Evolutionary conservation across 2,797 vertebrate species (phyloP), one percentile per base, ranked within the genome.

Genomic region (Danio aesculapii): DNA sequence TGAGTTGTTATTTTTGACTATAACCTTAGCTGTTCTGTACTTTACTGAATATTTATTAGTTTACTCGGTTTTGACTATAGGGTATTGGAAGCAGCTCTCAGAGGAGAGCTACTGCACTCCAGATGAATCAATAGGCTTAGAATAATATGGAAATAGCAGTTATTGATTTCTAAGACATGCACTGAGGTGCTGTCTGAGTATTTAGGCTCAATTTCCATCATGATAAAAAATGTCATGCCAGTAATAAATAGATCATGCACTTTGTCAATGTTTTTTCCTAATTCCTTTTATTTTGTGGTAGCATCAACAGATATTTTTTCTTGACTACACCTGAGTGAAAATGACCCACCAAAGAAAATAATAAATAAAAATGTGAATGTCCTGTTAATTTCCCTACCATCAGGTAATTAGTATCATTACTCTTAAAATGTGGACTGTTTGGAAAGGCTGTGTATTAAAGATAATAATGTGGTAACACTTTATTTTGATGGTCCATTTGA

Each of bases 61-160:
- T 72, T 57, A 44, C 17, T 44, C 69, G 19, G 30, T 19, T 43
- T 71, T 4, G 52, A 43, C 41, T 44, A 30, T 3, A 72, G 52
- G 19, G n/a, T 53, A 72, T 72, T 55, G 69, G n/a, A 58, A 44
- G 2, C 12, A 58, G 41, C 53, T 17, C 17, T 41, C 12, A 58
- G 41, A 9, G 12, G 70, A 6, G n/a, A 58, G 70, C 53, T 46
- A 53, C 30, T 30, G 30, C 3, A 30, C 52, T 43, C 19, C 53
- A 19, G 53, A 58, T 46, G 17, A 41, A 73, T 73, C 70, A 58
- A 73, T 46, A 73, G 41, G 39, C 43, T 46, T 73, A 44, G 17
- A 73, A 58, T 58, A 46, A 58, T 72, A 72, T 72, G 53, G 41
- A 73, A 73, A 58, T 73, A 58, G 17, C 39, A 58, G 41, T 46